Base-by-base conservation (phyloP, 2,113 vertebrate species). In the Sander lucioperca region DNA sequence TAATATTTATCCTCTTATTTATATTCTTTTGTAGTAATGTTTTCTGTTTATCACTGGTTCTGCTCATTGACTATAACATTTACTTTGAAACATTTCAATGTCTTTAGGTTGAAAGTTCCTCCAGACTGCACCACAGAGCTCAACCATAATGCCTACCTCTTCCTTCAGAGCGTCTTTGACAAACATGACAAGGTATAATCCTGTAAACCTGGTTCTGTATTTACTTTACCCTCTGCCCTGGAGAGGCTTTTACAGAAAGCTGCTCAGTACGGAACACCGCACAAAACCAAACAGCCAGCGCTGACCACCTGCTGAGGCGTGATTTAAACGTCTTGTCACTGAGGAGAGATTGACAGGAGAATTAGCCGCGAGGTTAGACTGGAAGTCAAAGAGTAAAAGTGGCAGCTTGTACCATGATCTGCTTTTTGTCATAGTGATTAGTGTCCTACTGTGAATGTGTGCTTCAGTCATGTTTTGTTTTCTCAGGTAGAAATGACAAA, bases 81-180 rank as follows among this genome's bases (percentile, higher is more conserved):
- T 36, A 25, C 43, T 64, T 47, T 47, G 13, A 30, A 19, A 57
- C 39, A 13, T 72, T n/a, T 54, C 0, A 1, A 5, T 27, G 39
- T 64, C 39, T 76, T 47, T 87, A 99, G 98, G 86, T 88, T 99
- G 86, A 99, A 97, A 94, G 94, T 99, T 90, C 97, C 97, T 87
- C 89, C 94, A 12, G 97, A 97, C 94, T 99, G 97, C 91, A 99
- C 97, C 74, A 99, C 98, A 45, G 98, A 99, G 94, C 96, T 99
- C 92, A 99, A 98, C 92, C 97, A 99, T 91, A 97, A 98, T 58
- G 97, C 98, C 6, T 99, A 99, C 91, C 96, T 99, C 88, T 99
- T 99, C 93, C 96, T 99, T 63, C 98, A 99, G 90, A 97, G 98
- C 81, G 94, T 97, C 91, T 99, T 99, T 94, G 98, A 99, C 95